Conservation (phyloP, 2,888 invertebrate species). For the Clivina fossor region DNA sequence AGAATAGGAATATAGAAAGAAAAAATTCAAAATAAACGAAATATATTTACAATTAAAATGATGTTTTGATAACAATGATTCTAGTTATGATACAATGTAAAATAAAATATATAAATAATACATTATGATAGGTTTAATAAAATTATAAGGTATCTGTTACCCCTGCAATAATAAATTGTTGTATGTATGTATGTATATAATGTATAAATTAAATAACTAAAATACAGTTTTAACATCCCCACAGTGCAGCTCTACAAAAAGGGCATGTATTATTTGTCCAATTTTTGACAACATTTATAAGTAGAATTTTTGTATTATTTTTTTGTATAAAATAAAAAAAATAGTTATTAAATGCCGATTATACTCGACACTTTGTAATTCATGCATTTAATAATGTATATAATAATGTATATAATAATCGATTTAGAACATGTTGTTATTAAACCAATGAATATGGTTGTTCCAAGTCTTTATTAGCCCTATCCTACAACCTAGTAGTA, state of each 20-base stretch:
- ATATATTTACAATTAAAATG: constrained; percentile 25
- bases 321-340: too few species aligned
- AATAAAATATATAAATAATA: constrained; percentile 30
- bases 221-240: constrained; percentile 11
- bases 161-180: constrained; percentile 2
- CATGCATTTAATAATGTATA: too few species aligned
- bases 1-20: not conserved
- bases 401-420: too few species aligned
- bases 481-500: constrained; percentile 20
- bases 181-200: not conserved
- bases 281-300: too few species aligned
- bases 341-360: too few species aligned
- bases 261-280: constrained; percentile 22
- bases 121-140: constrained; percentile 18
- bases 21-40: constrained; percentile 22
- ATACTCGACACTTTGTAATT: too few species aligned
- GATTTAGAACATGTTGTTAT: too few species aligned
- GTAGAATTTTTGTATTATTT: too few species aligned
- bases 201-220: constrained; percentile 3
- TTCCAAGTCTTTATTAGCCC: constrained; percentile 12
- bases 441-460: too few species aligned
- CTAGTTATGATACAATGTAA: constrained; percentile 23
- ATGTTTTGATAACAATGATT: constrained; percentile 22
- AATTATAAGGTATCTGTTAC: constrained; percentile 13
- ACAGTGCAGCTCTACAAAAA: constrained; percentile 9